Evolutionary conservation across 1,140 invertebrate genomes (phyloP), one percentile per base, ranked within the genome.

Genomic region (Brevipalpus yothersi): DNA sequence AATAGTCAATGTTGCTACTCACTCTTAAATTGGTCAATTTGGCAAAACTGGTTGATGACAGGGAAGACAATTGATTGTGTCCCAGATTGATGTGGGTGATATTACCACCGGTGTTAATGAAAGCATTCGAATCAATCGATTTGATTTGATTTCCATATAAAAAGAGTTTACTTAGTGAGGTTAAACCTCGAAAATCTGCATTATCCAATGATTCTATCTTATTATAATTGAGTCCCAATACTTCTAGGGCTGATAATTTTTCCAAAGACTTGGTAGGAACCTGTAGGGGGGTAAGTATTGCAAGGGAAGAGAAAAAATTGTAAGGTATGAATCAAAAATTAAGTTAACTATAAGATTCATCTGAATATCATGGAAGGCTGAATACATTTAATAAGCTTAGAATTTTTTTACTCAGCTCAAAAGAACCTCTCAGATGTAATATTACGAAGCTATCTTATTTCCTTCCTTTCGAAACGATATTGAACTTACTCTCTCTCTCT

Each of bases 51-150:
- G 60, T 39, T 4, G 63, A 61, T 9, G 67, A 66, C 11, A 68
- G 54, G 0, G 56, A 42, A 5, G 53, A 17, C 40, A 68, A 60
- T n/a, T 42, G 42, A 55, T 68, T 68, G 23, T 63, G 62, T 3
- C 66, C 67, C 4, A 68, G 56, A 56, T 68, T 67, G 4, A 68
- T 42, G 43, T 61, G 60, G 2, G 66, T 67, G 2, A 68, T 60
- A 47, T 64, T 68, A 3, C 58, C 61, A n/a, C 62, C 65, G 12
- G 63, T 60, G 2, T 66, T 66, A 15, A 55, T 39, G 42, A 68
- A 66, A 19, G 67, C 66, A 1, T 56, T 39, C 17, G 53, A 43
- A 58, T 67, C 63, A n/a, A 68, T 61, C 7, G 55, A 53, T n/a
- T 63, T 63, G 17, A 68, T 67, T 9, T 57, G 21, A 45, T 68